phyloP scores from a whole-genome alignment of 1,140 invertebrate genomes.

The Zaprionus capensis region DNA sequence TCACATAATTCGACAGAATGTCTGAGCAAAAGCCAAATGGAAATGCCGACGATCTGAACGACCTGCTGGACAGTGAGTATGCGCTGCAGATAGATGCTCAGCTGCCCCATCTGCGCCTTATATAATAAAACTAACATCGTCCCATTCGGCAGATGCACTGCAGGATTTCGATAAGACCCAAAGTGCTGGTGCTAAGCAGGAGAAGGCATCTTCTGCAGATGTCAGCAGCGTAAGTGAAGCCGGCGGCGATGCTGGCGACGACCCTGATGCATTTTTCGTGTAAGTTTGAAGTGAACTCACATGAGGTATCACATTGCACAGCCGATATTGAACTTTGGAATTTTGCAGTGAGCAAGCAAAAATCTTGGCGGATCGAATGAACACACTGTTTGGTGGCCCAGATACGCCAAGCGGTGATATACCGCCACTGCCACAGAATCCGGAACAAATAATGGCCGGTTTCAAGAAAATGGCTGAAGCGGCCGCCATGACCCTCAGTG shows the following conservation, averaged over 20 bases:
- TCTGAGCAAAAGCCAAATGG: constrained; percentile 72
- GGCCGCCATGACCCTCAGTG: constrained; percentile 74
- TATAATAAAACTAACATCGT: constrained; percentile 38
- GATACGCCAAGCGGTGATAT: constrained; percentile 74
- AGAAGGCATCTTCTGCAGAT: constrained; percentile 44
- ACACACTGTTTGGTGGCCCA: constrained; percentile 75
- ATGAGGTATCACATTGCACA: neutral
- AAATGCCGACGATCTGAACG: constrained; percentile 82
- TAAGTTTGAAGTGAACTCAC: constrained; percentile 33
- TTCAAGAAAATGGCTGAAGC: constrained; percentile 84
- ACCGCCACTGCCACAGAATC: constrained; percentile 71
- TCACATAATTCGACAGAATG: constrained; percentile 56
- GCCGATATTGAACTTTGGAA: constrained; percentile 59
- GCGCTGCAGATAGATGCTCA: constrained; percentile 28
- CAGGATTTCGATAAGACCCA: constrained; percentile 85
- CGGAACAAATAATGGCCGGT: constrained; percentile 78
- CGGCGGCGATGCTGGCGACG: constrained; percentile 22
- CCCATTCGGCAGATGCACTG: constrained; percentile 83
- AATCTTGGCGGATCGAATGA: constrained; percentile 79
- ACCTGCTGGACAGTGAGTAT: constrained; percentile 85
- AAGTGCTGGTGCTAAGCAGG: constrained; percentile 18
- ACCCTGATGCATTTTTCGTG: constrained; percentile 77
- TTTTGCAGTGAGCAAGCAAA: constrained; percentile 78
- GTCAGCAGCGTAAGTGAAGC: constrained; percentile 20
- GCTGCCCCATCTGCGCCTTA: constrained; percentile 24